These are phyloP conservation scores for Crotophaga sulcirostris DNA, from an alignment of 2,113 vertebrate genomes.

Conservation along the genomic window DNA sequence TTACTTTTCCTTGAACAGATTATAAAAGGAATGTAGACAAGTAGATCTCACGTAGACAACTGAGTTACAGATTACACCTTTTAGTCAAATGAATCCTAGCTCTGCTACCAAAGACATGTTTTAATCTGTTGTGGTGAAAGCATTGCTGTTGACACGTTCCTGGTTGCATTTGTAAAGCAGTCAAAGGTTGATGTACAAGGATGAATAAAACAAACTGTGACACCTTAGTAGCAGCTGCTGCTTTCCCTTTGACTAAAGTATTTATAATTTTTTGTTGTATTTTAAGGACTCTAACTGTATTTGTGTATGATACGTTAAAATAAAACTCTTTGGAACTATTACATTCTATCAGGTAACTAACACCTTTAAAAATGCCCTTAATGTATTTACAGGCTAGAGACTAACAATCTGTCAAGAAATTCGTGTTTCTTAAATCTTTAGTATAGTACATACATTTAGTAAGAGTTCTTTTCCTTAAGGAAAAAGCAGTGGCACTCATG, in stretches of 20 bases:
- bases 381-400: slow-evolving; percentile 24
- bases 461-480: slow-evolving; percentile 14
- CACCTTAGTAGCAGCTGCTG: neutral
- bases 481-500: neutral
- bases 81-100: neutral
- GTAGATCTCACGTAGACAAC: neutral
- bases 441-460: neutral
- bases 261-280: neutral
- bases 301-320: neutral
- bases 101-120: neutral
- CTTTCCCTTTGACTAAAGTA: neutral
- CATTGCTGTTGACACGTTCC: neutral
- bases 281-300: neutral
- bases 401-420: slow-evolving; percentile 21
- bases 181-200: neutral
- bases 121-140: neutral
- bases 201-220: neutral
- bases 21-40: neutral
- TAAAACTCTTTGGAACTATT: slow-evolving; percentile 12
- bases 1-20: neutral
- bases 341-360: neutral
- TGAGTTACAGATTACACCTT: neutral
- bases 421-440: slow-evolving; percentile 29
- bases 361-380: slow-evolving; percentile 34
- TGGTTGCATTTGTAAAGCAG: slow-evolving; percentile 1